phyloP scores from a whole-genome alignment of 2,888 invertebrate genomes.

The Adineta ricciae region DNA sequence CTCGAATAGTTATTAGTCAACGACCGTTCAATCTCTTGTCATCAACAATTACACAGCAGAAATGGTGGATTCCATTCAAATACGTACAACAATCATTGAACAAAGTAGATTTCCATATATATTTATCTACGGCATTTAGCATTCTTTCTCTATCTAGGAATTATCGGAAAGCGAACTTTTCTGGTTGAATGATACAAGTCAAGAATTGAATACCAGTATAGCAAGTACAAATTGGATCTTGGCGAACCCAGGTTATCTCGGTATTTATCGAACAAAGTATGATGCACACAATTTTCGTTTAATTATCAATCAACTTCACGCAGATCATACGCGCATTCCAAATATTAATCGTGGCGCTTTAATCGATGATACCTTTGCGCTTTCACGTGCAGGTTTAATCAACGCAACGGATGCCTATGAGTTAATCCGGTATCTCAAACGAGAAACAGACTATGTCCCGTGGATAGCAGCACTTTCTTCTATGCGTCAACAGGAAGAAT shows the following conservation, averaged over 20 bases:
- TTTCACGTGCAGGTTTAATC: conserved; percentile 10
- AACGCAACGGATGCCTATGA: conserved; percentile 58
- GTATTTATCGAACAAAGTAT: not conserved
- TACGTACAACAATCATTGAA: not conserved
- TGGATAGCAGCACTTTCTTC: conserved; percentile 62
- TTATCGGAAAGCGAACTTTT: not conserved
- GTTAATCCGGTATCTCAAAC: conserved; percentile 65
- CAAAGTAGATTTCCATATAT: not conserved
- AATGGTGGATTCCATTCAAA: conserved; percentile 20
- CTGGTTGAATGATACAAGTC: not conserved
- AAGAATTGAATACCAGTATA: not conserved
- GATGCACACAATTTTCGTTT: not conserved
- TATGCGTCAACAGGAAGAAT: not conserved
- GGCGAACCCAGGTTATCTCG: not conserved
- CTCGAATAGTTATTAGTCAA: not conserved
- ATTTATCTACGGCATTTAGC: no score
- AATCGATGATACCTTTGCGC: not conserved
- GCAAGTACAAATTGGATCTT: not conserved
- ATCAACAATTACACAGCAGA: not conserved
- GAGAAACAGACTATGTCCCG: conserved; percentile 68
- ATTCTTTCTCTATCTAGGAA: not conserved
- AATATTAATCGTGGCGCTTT: not conserved
- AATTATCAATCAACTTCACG: not conserved
- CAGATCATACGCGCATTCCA: not conserved
- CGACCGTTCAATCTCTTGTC: not conserved